Conservation (phyloP, 2,888 invertebrate species). For the Drosophila maculinotata region DNA sequence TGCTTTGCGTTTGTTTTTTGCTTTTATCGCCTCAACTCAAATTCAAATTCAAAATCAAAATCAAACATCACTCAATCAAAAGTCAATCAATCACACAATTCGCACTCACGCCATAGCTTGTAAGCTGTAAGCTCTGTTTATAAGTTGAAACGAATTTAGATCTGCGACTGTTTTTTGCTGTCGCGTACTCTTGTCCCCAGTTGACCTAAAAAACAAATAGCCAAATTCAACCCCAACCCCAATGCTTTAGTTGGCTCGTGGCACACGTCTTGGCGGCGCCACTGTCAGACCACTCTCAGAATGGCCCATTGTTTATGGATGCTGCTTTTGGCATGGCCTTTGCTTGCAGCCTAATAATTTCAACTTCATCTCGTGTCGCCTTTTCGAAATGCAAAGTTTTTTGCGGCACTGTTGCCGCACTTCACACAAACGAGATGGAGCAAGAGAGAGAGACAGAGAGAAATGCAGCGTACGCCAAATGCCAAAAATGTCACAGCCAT, state of each 20-base stretch:
- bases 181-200: slow-evolving; percentile 21
- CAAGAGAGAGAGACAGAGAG: background rate
- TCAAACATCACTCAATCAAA: slow-evolving; percentile 2
- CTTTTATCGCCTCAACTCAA: slow-evolving; percentile 4
- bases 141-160: slow-evolving; percentile 34
- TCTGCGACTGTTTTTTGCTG: slow-evolving; percentile 62
- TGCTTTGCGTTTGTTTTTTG: slow-evolving; percentile 2
- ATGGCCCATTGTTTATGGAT: slow-evolving; percentile 35
- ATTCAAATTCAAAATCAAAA: slow-evolving; percentile 4
- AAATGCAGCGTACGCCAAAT: background rate
- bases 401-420: slow-evolving; percentile 36
- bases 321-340: slow-evolving; percentile 13
- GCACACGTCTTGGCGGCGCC: slow-evolving; percentile 40
- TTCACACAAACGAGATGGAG: slow-evolving; percentile 11
- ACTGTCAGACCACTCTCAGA: background rate
- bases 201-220: slow-evolving; percentile 18
- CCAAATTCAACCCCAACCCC: background rate
- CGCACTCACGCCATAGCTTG: slow-evolving; percentile 15
- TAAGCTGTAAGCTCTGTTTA: slow-evolving; percentile 46
- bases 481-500: slow-evolving; percentile 13
- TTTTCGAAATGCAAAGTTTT: slow-evolving; percentile 1
- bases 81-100: background rate
- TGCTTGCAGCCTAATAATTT: slow-evolving; percentile 21
- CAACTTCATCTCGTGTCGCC: slow-evolving; percentile 9
- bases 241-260: slow-evolving; percentile 7